These are phyloP conservation scores for Ctenochaetus hawaiiensis DNA, from an alignment of 2,797 vertebrate genomes.

Conservation along the genomic window DNA sequence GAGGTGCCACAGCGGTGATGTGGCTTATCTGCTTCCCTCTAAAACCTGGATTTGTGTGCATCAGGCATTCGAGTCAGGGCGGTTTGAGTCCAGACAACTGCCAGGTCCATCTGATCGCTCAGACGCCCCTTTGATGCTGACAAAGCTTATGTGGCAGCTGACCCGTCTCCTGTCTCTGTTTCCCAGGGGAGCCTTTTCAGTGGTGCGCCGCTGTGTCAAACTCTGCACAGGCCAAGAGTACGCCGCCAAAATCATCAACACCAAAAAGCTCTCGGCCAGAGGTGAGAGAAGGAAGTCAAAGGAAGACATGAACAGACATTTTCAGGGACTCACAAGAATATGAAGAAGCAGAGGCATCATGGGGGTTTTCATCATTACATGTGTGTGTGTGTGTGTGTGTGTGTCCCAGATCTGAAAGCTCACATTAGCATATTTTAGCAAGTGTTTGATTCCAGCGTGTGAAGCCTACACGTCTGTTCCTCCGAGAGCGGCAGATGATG, in stretches of 20 bases:
- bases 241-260: conserved; percentile 98
- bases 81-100: conserved; percentile 4
- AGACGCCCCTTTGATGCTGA: conserved; percentile 60
- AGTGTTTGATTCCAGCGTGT: conserved; percentile 57
- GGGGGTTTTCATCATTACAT: conserved; percentile 42
- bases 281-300: conserved; percentile 82
- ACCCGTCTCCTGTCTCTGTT: conserved; percentile 63
- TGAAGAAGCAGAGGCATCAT: conserved; percentile 32
- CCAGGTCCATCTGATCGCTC: conserved; percentile 40
- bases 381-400: conserved; percentile 33
- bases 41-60: not conserved
- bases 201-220: conserved; percentile 96
- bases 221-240: conserved; percentile 95
- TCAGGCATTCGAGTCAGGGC: conserved; percentile 37
- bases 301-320: not conserved
- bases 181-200: conserved; percentile 95
- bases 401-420: conserved; percentile 63
- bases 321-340: not conserved
- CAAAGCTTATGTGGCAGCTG: conserved; percentile 42
- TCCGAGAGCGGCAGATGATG: conserved; percentile 41
- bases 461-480: conserved; percentile 64
- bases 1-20: not conserved
- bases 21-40: not conserved
- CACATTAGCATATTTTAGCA: conserved; percentile 68
- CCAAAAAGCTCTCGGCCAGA: conserved; percentile 97